These are phyloP conservation scores for Timandra comae DNA, from an alignment of 2,888 invertebrate species.

Conservation along the genomic window DNA sequence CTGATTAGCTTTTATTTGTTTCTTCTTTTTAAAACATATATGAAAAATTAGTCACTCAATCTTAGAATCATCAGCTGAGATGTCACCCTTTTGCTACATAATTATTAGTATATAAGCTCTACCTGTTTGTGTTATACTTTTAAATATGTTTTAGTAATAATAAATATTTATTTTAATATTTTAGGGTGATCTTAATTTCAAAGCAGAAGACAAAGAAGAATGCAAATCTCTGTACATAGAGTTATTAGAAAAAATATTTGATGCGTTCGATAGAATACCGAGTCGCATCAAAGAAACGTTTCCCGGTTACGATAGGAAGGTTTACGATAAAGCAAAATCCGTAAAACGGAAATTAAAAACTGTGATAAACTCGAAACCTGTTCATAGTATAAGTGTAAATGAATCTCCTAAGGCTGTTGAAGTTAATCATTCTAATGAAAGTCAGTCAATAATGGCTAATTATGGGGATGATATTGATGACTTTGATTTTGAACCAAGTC, in stretches of 20 bases:
- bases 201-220: conserved; percentile 36
- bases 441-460: conserved; percentile 30
- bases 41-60: too few species aligned
- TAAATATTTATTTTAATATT: too few species aligned
- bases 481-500: conserved; percentile 39
- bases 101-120: not conserved
- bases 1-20: too few species aligned
- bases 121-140: not conserved
- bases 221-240: conserved; percentile 76
- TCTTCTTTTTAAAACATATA: too few species aligned
- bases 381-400: too few species aligned
- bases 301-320: conserved; percentile 75
- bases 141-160: too few species aligned
- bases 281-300: conserved; percentile 76
- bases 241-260: conserved; percentile 79
- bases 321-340: conserved; percentile 75
- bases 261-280: conserved; percentile 80
- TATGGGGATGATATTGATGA: conserved; percentile 39
- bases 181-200: conserved; percentile 29
- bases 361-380: conserved; percentile 49
- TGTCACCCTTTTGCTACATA: not conserved
- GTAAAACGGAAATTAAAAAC: conserved; percentile 76
- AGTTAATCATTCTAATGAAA: conserved; percentile 14
- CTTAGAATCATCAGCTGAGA: too few species aligned
- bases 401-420: too few species aligned